Evolutionary conservation across 2,113 vertebrate species (phyloP).

Genomic region (Formicarius rufipectus): DNA sequence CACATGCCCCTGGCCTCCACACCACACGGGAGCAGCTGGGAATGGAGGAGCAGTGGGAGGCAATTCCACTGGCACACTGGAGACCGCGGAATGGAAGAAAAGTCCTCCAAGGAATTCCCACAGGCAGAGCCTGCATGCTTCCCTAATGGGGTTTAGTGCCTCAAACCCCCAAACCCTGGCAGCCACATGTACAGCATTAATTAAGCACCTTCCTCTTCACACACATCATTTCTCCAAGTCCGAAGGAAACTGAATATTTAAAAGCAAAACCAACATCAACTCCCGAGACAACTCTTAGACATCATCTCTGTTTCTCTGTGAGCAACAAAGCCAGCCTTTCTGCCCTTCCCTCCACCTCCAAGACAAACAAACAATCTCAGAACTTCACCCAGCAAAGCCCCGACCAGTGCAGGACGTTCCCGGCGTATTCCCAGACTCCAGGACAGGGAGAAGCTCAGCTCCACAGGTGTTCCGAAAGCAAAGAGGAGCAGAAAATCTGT

Average conservation of each 20-base stretch:
- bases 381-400: background rate
- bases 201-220: background rate
- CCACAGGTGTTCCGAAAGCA: accelerated
- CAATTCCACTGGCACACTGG: background rate
- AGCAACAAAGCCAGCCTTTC: background rate
- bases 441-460: background rate
- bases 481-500: background rate
- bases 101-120: background rate
- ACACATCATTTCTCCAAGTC: background rate
- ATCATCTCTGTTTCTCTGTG: background rate
- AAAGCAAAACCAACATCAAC: background rate
- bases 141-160: background rate
- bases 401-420: accelerated
- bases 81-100: accelerated
- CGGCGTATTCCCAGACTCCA: accelerated
- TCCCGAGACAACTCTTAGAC: background rate
- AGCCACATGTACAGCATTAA: background rate
- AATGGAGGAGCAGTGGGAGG: background rate
- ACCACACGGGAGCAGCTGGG: accelerated
- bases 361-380: background rate
- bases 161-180: background rate
- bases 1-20: background rate
- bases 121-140: background rate
- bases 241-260: background rate
- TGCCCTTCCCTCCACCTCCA: background rate